A percentile compares a stretch with the other conserved stretches of the same genome.
These are phyloP conservation scores for Sebastes cheni DNA, from an alignment of 2,797 vertebrate species.

Conservation along the genomic window DNA sequence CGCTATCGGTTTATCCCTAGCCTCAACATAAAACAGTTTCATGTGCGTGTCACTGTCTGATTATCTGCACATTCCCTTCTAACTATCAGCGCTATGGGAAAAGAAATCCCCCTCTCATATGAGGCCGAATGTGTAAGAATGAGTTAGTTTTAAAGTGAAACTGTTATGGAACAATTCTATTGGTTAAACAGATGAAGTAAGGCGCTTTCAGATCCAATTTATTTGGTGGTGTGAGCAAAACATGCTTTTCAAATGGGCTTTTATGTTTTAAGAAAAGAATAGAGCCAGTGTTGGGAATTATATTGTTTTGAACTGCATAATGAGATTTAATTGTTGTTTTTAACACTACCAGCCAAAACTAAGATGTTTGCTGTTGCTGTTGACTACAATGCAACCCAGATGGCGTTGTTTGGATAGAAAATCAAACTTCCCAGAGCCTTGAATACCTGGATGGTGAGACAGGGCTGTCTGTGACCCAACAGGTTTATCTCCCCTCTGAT, in stretches of 20 bases:
- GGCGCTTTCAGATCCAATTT: slow-evolving; percentile 9
- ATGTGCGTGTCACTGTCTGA: not conserved
- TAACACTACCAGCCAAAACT: slow-evolving; percentile 6
- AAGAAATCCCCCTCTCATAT: slow-evolving; percentile 8
- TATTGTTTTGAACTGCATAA: slow-evolving; percentile 17
- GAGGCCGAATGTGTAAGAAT: not conserved
- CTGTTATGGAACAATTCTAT: slow-evolving; percentile 6
- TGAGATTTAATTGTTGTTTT: slow-evolving; percentile 13
- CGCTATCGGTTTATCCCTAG: no score
- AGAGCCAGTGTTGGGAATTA: not conserved
- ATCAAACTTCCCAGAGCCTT: not conserved
- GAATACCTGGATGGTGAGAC: slow-evolving; percentile 35
- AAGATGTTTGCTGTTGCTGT: not conserved
- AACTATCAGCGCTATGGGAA: not conserved
- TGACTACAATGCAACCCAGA: slow-evolving; percentile 23
- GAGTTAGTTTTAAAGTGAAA: not conserved
- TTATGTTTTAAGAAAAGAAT: not conserved
- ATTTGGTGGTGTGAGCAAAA: not conserved
- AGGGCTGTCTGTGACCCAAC: slow-evolving; percentile 14
- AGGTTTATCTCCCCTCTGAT: slow-evolving; percentile 43
- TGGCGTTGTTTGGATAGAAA: slow-evolving; percentile 13
- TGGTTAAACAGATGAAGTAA: slow-evolving; percentile 15
- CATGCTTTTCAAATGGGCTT: slow-evolving; percentile 23
- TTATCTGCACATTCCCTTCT: slow-evolving; percentile 4
- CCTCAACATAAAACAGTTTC: slow-evolving; percentile 6